Conservation (phyloP, 2,888 invertebrate species). For the Tyria jacobaeae region DNA sequence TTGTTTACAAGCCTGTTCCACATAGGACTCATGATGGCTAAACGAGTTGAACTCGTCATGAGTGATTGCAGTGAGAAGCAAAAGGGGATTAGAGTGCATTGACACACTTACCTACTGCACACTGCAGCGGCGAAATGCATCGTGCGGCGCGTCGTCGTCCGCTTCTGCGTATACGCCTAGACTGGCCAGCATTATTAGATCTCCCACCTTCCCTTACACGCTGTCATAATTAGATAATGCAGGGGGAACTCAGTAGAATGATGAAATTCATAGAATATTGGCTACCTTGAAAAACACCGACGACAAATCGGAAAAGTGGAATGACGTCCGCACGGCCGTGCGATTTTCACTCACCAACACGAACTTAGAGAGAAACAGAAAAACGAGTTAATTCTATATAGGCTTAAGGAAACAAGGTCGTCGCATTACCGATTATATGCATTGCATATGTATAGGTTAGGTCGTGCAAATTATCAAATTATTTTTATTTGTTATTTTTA, state of each 20-base stretch:
- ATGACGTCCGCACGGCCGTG: conserved; percentile 81
- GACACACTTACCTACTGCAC: conserved; percentile 85
- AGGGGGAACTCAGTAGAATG: conserved; percentile 51
- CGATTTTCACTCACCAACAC: conserved; percentile 82
- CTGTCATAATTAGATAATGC: conserved; percentile 41
- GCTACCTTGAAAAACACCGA: conserved; percentile 74
- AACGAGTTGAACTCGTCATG: conserved; percentile 78
- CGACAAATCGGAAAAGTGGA: conserved; percentile 84
- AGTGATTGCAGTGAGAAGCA: conserved; percentile 76
- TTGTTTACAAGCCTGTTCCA: conserved; percentile 52
- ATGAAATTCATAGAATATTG: conserved; percentile 61
- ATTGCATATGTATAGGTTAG: not conserved
- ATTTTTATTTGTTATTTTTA: not conserved
- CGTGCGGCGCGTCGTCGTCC: conserved; percentile 68
- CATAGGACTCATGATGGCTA: conserved; percentile 58
- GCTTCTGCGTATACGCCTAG: conserved; percentile 68
- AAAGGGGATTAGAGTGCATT: conserved; percentile 83
- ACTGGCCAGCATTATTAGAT: conserved; percentile 65
- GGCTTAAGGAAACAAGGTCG: conserved; percentile 57
- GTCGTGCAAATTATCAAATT: not conserved
- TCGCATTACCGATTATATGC: conserved; percentile 14
- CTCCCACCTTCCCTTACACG: conserved; percentile 53
- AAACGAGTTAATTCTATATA: conserved; percentile 70
- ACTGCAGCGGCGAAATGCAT: conserved; percentile 82
- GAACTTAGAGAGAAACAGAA: conserved; percentile 78